Percentiles rank a stretch among this genome's conserved stretches.
Evolutionary conservation across 1,140 invertebrate species (phyloP).

Genomic region (Drosophila biarmipes): DNA sequence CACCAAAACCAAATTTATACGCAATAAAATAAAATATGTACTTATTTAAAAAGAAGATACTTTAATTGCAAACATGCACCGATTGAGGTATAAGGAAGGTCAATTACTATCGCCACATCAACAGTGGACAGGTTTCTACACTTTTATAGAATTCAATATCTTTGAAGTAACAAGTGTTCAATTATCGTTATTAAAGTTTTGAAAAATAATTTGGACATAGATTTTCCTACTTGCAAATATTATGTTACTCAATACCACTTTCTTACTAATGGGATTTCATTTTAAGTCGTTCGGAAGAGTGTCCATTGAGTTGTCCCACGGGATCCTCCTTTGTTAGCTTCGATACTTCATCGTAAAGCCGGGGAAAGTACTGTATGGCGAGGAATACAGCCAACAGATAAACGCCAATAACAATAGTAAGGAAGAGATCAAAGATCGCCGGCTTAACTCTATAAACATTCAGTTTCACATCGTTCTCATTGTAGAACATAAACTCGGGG

Average conservation of each 20-base stretch:
- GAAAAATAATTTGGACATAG: constrained; percentile 32
- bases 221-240: constrained; percentile 32
- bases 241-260: constrained; percentile 17
- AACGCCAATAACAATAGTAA: constrained; percentile 92
- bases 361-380: constrained; percentile 90
- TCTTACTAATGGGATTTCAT: constrained; percentile 34
- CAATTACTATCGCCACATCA: not conserved
- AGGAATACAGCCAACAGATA: constrained; percentile 94
- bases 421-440: constrained; percentile 97
- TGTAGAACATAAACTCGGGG: constrained; percentile 97
- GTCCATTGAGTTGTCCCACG: constrained; percentile 33
- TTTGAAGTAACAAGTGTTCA: constrained; percentile 47
- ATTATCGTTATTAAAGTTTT: constrained; percentile 30
- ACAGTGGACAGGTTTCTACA: not conserved
- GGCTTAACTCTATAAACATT: constrained; percentile 98
- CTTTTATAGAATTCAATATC: constrained; percentile 27
- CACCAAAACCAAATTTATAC: constrained; percentile 13
- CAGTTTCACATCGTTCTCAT: constrained; percentile 90
- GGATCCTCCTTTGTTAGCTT: constrained; percentile 70
- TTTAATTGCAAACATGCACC: not conserved
- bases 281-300: constrained; percentile 41
- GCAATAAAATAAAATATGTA: constrained; percentile 34
- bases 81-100: not conserved
- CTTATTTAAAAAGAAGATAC: constrained; percentile 29
- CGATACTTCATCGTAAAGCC: constrained; percentile 86